Conservation (phyloP, 2,888 invertebrate species). For the Norana najaformis region DNA sequence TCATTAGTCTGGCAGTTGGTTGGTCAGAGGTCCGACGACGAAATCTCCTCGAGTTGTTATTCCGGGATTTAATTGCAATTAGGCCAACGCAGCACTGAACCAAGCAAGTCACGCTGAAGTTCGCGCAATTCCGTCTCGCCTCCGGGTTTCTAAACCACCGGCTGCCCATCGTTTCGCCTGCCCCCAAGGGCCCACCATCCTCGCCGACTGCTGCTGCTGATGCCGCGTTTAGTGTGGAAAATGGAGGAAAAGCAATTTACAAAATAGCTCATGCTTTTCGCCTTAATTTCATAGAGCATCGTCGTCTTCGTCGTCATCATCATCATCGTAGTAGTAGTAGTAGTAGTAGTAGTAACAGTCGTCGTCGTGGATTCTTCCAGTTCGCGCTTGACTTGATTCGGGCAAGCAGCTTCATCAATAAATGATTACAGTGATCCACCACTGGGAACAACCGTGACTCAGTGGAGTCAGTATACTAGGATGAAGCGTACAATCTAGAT, state of each 20-base stretch:
- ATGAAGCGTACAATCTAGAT: not conserved
- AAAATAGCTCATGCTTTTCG: not conserved
- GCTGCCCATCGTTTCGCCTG: not conserved
- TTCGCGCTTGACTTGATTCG: not conserved
- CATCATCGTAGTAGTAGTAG: not conserved
- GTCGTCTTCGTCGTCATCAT: not conserved
- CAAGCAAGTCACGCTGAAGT: not conserved
- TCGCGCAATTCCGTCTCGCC: not conserved
- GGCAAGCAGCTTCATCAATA: not conserved
- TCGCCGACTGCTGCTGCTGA: not conserved
- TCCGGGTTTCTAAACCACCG: conserved; percentile 13
- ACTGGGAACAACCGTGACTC: not conserved
- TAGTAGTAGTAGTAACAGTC: not conserved
- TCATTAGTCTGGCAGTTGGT: not conserved
- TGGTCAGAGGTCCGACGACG: not conserved
- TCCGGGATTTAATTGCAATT: not conserved
- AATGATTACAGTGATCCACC: not conserved
- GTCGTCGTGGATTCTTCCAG: not conserved
- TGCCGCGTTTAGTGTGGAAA: not conserved
- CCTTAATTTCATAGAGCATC: not conserved
- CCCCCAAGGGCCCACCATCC: not conserved
- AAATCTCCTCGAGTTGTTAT: not conserved
- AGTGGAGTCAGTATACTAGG: not conserved
- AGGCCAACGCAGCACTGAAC: not conserved
- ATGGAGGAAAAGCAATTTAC: not conserved